A percentile compares a stretch with the other conserved stretches of the same genome.
These are phyloP conservation scores for Argyra leucocephala DNA, from an alignment of 2,888 invertebrate genomes.

Conservation along the genomic window DNA sequence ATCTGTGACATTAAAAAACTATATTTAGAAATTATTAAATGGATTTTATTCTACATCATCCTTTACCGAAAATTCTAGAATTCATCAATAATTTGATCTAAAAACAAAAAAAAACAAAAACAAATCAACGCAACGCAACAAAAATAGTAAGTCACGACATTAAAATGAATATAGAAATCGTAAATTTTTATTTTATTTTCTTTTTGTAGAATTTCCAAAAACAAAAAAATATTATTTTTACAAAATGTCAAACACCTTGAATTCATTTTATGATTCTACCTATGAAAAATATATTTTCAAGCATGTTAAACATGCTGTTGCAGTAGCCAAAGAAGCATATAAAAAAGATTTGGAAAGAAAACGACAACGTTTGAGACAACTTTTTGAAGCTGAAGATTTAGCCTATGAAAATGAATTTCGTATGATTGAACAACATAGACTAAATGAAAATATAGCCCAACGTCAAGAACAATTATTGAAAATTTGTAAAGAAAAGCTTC, in stretches of 20 bases:
- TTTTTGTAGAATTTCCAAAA: too few relatives aligned
- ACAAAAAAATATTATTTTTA: too few relatives aligned
- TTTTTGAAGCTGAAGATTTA: slow-evolving; percentile 34
- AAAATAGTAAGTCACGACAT: neutral
- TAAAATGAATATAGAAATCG: neutral
- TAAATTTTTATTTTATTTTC: too few relatives aligned
- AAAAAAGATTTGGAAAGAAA: slow-evolving; percentile 30
- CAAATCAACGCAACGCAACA: too few relatives aligned
- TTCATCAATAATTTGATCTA: neutral
- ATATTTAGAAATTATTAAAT: neutral
- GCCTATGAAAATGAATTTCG: slow-evolving; percentile 35
- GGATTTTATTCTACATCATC: neutral
- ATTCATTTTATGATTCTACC: neutral
- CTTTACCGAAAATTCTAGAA: too few relatives aligned
- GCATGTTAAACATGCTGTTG: slow-evolving; percentile 33
- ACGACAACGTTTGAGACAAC: slow-evolving; percentile 26
- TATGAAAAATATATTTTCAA: slow-evolving; percentile 24
- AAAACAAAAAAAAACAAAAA: too few relatives aligned
- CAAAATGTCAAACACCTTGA: neutral
- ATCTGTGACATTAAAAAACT: neutral
- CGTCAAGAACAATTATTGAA: slow-evolving; percentile 32
- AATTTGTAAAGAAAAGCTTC: slow-evolving; percentile 30
- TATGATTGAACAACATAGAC: slow-evolving; percentile 32
- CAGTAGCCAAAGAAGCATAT: slow-evolving; percentile 31
- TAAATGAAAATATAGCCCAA: slow-evolving; percentile 33